These are phyloP conservation scores for Drosophila anomelani DNA, from an alignment of 2,888 invertebrate species.

Conservation along the genomic window DNA sequence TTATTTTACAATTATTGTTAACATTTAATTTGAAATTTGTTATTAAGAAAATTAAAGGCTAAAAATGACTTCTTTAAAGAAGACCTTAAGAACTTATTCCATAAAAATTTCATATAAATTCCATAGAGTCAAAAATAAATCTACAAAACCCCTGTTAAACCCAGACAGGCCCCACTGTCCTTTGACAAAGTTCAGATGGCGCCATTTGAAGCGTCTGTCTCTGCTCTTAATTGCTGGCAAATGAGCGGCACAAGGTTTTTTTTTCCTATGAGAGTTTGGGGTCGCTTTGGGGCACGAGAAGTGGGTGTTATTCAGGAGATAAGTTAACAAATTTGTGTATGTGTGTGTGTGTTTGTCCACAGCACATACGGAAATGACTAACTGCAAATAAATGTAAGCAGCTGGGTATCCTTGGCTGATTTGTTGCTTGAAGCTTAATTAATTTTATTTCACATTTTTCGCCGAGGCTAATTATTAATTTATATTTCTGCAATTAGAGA, in stretches of 20 bases:
- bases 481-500: constrained; percentile 41
- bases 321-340: constrained; percentile 18
- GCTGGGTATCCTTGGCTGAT: constrained; percentile 49
- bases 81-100: too few relatives aligned
- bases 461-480: constrained; percentile 56
- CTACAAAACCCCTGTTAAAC: background rate
- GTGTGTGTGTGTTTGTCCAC: constrained; percentile 56
- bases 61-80: too few relatives aligned
- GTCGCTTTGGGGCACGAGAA: background rate
- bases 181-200: constrained; percentile 41
- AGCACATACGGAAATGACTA: constrained; percentile 60
- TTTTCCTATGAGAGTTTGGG: constrained; percentile 20
- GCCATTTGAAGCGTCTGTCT: constrained; percentile 52
- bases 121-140: background rate
- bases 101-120: background rate
- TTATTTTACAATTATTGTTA: too few relatives aligned
- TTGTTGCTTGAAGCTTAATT: constrained; percentile 57
- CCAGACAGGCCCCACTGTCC: constrained; percentile 3
- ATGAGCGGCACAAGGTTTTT: constrained; percentile 64
- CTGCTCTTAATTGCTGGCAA: constrained; percentile 76
- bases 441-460: constrained; percentile 63
- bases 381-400: constrained; percentile 70
- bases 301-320: constrained; percentile 5
- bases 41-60: too few relatives aligned
- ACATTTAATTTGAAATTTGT: too few relatives aligned